Evolutionary conservation across 1,140 invertebrate genomes (phyloP), one percentile per base, ranked within the genome.

Genomic region (Anagrus nilaparvatae): DNA sequence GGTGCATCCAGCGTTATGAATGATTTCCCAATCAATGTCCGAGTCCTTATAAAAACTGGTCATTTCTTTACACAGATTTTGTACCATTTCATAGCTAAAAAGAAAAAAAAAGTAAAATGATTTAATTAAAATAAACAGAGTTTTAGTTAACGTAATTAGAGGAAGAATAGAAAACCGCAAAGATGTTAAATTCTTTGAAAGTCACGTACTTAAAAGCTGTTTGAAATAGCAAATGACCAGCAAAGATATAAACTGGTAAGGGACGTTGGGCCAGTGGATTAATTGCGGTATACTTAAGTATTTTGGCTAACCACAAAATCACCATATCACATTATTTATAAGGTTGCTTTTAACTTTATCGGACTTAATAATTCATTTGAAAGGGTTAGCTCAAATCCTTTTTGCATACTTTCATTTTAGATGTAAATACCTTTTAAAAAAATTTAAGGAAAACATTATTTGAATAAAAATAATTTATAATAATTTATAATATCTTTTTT

Each of bases 1-100:
- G 1, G 89, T 92, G 55, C 84, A 89, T 5, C 89, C 89, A 33
- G 82, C 87, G 49, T 88, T 80, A 53, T 86, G 85, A 7, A 91
- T 67, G 8, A 82, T 59, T 53, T 75, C 70, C 83, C 84, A 89
- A 54, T 90, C 82, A 25, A 88, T 75, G n/a, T 77, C 70, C 37
- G 71, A 63, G 19, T 73, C 69, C 0, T 71, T 50, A 51, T 79
- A 79, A 46, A 51, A 55, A 27, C 57, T 66, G 42, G 61, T 61
- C 16, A 82, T 46, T 36, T 63, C 57, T 5, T 41, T 43, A 35
- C 65, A 61, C 1, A 71, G 69, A 3, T 76, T 44, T 10, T 67
- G 52, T 4, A 65, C 61, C 3, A 76, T 71, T 56, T 77, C 59
- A 29, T 54, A 66, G 38, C 63, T 65, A 42, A 21, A 44, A 54